Base-by-base conservation (phyloP, 2,113 vertebrate genomes). In the Elachura formosa region DNA sequence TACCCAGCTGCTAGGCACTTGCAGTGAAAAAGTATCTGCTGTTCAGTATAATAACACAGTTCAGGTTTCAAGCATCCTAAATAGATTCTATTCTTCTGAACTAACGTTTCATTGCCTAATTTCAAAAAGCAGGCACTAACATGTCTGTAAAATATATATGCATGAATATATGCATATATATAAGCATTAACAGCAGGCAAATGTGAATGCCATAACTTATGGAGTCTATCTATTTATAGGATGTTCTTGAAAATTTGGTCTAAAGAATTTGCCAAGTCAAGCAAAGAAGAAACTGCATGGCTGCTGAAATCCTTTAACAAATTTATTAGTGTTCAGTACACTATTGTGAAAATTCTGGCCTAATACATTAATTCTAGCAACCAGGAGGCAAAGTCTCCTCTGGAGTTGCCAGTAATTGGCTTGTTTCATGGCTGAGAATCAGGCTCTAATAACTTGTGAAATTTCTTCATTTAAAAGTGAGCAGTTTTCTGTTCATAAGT, bases 391-490 rank as follows among this genome's bases (percentile, higher is more conserved):
- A 94, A 88, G 46, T 51, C 71, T 85, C 43, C 75, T 76, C 84
- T 77, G 72, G 46, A 91, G 31, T 28, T 84, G 52, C 81, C 49
- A 78, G 34, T 29, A 94, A 84, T 21, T 81, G 80, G n/a, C 43
- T 78, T 64, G 54, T 73, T 87, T 61, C 33, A 68, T 56, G n/a
- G 68, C 75, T 90, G 43, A 95, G 63, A 83, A 95, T 77, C 71
- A 77, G 82, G 51, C 48, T 75, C 41, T 84, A 89, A 81, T 24
- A 96, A 89, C 56, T 77, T 74, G 51, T 80, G 82, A 96, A 74
- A 94, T 80, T 49, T 90, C 87, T 75, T 69, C 43, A 74, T 94
- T 93, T 87, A 74, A 83, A 91, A 94, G 74, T 43, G 71, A 87
- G 69, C 38, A 58, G 48, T 80, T 90, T 79, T 85, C 58, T 63